These are phyloP conservation scores for Megamerina dolium DNA, from an alignment of 2,888 invertebrate species.

Conservation along the genomic window DNA sequence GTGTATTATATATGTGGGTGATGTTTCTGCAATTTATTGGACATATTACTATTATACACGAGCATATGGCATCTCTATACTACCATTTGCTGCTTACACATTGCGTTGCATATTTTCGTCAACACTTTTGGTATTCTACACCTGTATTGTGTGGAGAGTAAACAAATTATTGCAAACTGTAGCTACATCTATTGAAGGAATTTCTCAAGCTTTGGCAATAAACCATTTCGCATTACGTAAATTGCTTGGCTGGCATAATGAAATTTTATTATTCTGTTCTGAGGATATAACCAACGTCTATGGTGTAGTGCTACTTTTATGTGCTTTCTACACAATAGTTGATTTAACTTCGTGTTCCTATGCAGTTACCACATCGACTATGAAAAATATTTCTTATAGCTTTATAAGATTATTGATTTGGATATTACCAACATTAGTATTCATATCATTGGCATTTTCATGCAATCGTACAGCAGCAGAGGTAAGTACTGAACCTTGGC, in stretches of 20 bases:
- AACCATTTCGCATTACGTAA: no score
- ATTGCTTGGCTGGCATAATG: conserved; percentile 28
- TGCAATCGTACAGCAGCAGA: conserved; percentile 25
- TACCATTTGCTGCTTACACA: conserved; percentile 22
- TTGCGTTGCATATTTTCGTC: conserved; percentile 24
- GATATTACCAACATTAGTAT: conserved; percentile 25
- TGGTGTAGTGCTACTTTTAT: conserved; percentile 28
- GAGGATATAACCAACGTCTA: conserved; percentile 30
- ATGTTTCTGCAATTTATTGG: no score
- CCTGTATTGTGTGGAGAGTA: conserved; percentile 23
- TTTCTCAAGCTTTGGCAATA: no score
- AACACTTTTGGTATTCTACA: conserved; percentile 26
- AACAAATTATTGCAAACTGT: conserved; percentile 20
- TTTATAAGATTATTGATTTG: conserved; percentile 18
- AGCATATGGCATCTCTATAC: background rate
- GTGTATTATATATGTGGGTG: no score
- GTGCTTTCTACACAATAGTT: conserved; percentile 24
- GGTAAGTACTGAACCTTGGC: conserved; percentile 24
- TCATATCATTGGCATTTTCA: conserved; percentile 22
- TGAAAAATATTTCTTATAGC: background rate
- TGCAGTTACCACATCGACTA: conserved; percentile 11
- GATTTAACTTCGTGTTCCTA: conserved; percentile 27
- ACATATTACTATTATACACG: no score
- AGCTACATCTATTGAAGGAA: conserved; percentile 16
- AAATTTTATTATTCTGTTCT: conserved; percentile 26